Conservation (phyloP, 2,888 invertebrate species). For the Limnephilus auricula region DNA sequence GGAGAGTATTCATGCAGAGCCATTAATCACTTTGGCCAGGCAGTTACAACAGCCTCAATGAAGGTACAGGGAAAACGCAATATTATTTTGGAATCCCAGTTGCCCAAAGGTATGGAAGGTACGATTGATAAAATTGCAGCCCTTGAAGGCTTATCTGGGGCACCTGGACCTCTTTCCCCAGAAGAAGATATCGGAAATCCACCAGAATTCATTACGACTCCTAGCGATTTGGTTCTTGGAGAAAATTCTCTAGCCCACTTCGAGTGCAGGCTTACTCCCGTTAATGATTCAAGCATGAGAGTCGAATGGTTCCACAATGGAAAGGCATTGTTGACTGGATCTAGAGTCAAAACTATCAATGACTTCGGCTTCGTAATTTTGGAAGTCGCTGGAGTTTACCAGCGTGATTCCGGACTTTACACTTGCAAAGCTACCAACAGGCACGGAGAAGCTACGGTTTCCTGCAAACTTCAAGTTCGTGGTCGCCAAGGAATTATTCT, state of each 20-base stretch:
- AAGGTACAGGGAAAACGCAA: slow-evolving; percentile 94
- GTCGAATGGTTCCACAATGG: slow-evolving; percentile 99
- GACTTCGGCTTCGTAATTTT: slow-evolving; percentile 98
- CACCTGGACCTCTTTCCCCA: slow-evolving; percentile 81
- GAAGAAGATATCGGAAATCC: slow-evolving; percentile 92
- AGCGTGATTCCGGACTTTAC: slow-evolving; percentile 94
- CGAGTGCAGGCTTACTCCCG: slow-evolving; percentile 91
- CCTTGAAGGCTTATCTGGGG: slow-evolving; percentile 89
- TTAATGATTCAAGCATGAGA: slow-evolving; percentile 94
- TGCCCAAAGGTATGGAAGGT: slow-evolving; percentile 95
- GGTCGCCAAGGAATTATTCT: slow-evolving; percentile 92
- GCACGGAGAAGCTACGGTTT: slow-evolving; percentile 93
- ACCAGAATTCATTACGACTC: slow-evolving; percentile 93
- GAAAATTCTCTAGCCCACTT: slow-evolving; percentile 96
- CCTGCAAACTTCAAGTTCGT: slow-evolving; percentile 91
- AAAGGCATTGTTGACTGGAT: slow-evolving; percentile 92
- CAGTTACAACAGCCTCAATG: slow-evolving; percentile 92
- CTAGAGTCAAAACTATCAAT: slow-evolving; percentile 95
- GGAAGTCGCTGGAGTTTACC: slow-evolving; percentile 95
- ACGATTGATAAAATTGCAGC: slow-evolving; percentile 96
- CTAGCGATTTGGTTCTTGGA: slow-evolving; percentile 87
- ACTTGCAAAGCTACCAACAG: slow-evolving; percentile 95
- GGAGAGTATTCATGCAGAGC: slow-evolving; percentile 95
- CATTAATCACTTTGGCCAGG: slow-evolving; percentile 92
- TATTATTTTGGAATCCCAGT: slow-evolving; percentile 93